Conservation (phyloP, 2,797 vertebrate species). For the Lindbergichthys nudifrons region DNA sequence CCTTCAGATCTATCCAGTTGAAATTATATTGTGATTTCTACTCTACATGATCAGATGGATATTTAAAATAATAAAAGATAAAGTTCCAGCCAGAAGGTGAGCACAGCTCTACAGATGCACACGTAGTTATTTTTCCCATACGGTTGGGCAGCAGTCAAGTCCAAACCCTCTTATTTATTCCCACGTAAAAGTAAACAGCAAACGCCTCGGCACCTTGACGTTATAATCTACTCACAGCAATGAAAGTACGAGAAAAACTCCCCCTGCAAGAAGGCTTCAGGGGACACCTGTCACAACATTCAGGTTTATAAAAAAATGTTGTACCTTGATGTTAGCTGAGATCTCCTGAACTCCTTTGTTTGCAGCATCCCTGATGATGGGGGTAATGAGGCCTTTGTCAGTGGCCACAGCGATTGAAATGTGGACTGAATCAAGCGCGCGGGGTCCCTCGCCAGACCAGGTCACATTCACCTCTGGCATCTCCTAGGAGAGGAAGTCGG, state of each 20-base stretch:
- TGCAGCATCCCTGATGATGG: slow-evolving; percentile 92
- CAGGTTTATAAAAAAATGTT: neutral
- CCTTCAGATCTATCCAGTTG: neutral
- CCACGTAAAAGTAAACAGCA: neutral
- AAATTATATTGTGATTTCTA: neutral
- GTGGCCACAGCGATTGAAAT: slow-evolving; percentile 96
- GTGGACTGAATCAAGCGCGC: slow-evolving; percentile 89
- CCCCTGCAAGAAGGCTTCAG: neutral
- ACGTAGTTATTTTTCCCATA: slow-evolving; percentile 9
- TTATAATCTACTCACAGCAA: neutral
- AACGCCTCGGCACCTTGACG: neutral
- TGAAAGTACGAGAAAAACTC: neutral
- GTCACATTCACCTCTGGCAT: slow-evolving; percentile 94
- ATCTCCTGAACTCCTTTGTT: slow-evolving; percentile 94
- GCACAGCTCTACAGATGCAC: slow-evolving; percentile 11
- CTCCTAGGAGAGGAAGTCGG: slow-evolving; percentile 83
- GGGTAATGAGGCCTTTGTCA: slow-evolving; percentile 93
- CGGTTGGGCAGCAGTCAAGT: neutral
- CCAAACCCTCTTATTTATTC: slow-evolving; percentile 11
- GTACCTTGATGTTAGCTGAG: slow-evolving; percentile 90
- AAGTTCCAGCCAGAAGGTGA: neutral
- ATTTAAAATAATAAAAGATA: neutral
- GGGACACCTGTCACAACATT: neutral
- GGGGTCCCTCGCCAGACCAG: slow-evolving; percentile 90
- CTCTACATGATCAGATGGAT: neutral